Base-by-base conservation (phyloP, 2,888 invertebrate species). In the Sesamia inferens region DNA sequence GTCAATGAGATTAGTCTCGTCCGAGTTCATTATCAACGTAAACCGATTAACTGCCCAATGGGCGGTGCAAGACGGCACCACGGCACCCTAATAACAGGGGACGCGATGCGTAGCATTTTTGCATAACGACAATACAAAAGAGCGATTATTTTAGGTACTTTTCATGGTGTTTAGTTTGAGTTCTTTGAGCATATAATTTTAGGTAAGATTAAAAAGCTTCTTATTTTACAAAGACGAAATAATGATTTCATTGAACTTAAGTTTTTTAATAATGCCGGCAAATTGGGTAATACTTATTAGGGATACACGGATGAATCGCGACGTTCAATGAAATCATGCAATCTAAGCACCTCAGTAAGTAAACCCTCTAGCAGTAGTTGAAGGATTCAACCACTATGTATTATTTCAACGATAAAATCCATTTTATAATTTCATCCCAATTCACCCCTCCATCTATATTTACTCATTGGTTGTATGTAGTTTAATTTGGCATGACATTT, bases 1-100 rank as follows among this genome's bases (percentile, higher is more conserved):
- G 78, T 87, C 84, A 82, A 85, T 83, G 82, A 86, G 89, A 87
- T 89, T 85, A 86, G 82, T 71, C 67, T 63, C 59, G 81, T 68
- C 70, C 80, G 70, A 57, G 88, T 89, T 90, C 89, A 89, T 90
- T 89, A 89, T 77, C 79, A 85, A 84, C 81, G 83, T 89, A 89
- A 89, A 88, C 89, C 90, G 89, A 89, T 89, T 90, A 90, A 68
- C 82, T 74, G 78, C 74, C 79, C 78, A 74, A 79, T 79, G 77
- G 83, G 82, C 77, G 75, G 78, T 13, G 64, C 67, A 80, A 86
- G 87, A 84, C 76, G 79, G 65, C 66, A 62, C 75, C 65, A 84
- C 76, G 79, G 65, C 66, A 62, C 75, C 65, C 78, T 87, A 86
- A 88, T 85, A 81, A 85, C 77, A 85, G 79, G 76, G 83, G 78